Percentiles rank a stretch among this genome's conserved stretches.
These are phyloP conservation scores for Augochlora pura DNA, from an alignment of 1,140 invertebrate genomes.

Conservation along the genomic window DNA sequence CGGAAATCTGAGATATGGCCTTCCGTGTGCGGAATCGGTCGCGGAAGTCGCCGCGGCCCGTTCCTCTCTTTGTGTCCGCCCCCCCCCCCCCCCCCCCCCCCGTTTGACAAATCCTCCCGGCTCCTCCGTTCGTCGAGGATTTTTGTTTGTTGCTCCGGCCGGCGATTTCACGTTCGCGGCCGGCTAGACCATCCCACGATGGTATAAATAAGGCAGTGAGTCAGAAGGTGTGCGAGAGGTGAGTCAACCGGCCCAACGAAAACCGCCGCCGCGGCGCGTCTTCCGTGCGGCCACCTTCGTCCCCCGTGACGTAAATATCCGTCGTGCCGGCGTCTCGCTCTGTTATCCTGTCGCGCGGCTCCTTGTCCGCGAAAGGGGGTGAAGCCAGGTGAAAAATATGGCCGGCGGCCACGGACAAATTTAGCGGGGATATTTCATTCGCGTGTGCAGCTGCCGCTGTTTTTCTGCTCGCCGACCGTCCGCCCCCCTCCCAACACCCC, in stretches of 20 bases:
- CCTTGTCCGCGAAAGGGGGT: constrained; percentile 20
- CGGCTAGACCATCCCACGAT: constrained; percentile 25
- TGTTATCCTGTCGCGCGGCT: constrained; percentile 55
- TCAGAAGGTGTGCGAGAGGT: constrained; percentile 62
- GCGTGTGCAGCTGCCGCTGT: background rate
- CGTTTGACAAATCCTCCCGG: constrained; percentile 16
- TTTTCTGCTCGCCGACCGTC: background rate
- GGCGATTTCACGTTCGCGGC: constrained; percentile 11
- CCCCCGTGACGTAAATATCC: constrained; percentile 59
- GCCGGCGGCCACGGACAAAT: constrained; percentile 27
- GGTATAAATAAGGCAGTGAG: constrained; percentile 71
- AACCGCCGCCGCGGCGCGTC: too few relatives aligned
- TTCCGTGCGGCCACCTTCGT: constrained; percentile 42
- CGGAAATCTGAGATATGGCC: constrained; percentile 31
- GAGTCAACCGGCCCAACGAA: constrained; percentile 66
- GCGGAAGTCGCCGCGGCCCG: background rate
- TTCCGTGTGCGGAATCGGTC: background rate
- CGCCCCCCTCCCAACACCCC: too few relatives aligned
- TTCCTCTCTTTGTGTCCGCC: background rate
- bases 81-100: too few relatives aligned
- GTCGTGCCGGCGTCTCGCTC: constrained; percentile 29
- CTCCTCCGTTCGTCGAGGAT: constrained; percentile 11
- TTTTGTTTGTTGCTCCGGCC: background rate
- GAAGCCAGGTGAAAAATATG: constrained; percentile 50
- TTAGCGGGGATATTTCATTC: constrained; percentile 35